phyloP scores from a whole-genome alignment of 2,888 invertebrate genomes.

The Drosophila niveifrons region DNA sequence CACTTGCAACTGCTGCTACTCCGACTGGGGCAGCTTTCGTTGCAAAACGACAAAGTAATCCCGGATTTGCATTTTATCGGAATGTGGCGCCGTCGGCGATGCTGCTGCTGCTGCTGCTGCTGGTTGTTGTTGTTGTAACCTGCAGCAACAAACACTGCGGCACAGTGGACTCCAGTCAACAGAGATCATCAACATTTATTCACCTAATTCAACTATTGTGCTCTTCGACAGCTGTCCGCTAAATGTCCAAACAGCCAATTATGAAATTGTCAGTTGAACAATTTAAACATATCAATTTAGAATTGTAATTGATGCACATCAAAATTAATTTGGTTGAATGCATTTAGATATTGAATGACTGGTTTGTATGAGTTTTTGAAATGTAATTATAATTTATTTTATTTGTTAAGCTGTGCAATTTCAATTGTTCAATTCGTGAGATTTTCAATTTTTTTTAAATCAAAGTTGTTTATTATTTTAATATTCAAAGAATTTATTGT shows the following conservation, averaged over 20 bases:
- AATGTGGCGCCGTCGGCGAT: constrained; percentile 70
- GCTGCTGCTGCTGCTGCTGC: constrained; percentile 10
- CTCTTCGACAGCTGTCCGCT: neutral
- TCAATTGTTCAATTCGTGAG: neutral
- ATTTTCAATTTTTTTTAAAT: too few relatives aligned
- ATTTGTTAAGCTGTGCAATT: neutral
- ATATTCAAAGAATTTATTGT: too few relatives aligned
- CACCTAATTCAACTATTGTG: neutral
- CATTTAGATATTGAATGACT: neutral
- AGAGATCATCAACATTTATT: neutral
- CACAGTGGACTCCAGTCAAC: constrained; percentile 37
- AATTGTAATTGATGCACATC: neutral
- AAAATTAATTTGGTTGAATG: neutral
- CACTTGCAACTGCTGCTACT: constrained; percentile 22
- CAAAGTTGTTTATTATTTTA: too few relatives aligned
- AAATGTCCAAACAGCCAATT: neutral
- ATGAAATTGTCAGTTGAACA: too few relatives aligned
- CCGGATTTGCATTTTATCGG: constrained; percentile 81
- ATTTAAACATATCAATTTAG: neutral
- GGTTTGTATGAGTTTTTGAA: neutral
- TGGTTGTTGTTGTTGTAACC: constrained; percentile 23
- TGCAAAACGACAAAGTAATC: constrained; percentile 82
- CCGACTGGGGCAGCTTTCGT: constrained; percentile 67
- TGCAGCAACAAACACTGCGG: constrained; percentile 31
- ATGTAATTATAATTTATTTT: neutral